Evolutionary conservation across 1,140 invertebrate species (phyloP).

Genomic region (fruit fly (Drosophila melanogaster)): DNA sequence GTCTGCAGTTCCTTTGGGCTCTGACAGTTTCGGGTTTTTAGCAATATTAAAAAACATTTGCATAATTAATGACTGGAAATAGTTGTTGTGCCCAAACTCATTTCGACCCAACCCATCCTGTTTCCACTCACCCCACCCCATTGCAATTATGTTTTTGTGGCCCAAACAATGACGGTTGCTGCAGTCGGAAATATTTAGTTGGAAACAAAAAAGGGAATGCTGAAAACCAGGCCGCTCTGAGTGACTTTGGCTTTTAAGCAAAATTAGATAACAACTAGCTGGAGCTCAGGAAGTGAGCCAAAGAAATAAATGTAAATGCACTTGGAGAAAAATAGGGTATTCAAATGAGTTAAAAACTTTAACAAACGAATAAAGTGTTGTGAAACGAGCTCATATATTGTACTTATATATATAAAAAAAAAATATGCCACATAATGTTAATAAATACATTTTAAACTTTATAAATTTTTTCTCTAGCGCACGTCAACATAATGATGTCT

Average conservation of each 20-base stretch:
- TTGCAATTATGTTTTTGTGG: slow-evolving; percentile 54
- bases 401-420: too few relatives aligned
- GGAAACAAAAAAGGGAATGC: slow-evolving; percentile 38
- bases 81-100: slow-evolving; percentile 36
- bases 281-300: slow-evolving; percentile 39
- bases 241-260: slow-evolving; percentile 57
- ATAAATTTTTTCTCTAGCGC: not conserved
- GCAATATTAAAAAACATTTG: slow-evolving; percentile 70
- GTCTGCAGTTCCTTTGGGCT: slow-evolving; percentile 23
- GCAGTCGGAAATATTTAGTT: slow-evolving; percentile 76
- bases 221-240: slow-evolving; percentile 36
- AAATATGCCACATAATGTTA: too few relatives aligned
- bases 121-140: slow-evolving; percentile 1
- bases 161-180: slow-evolving; percentile 65
- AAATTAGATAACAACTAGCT: slow-evolving; percentile 72
- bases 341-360: not conserved
- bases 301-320: slow-evolving; percentile 25
- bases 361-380: not conserved
- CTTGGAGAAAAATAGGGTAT: not conserved
- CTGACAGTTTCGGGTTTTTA: slow-evolving; percentile 31
- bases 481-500: slow-evolving; percentile 25
- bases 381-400: too few relatives aligned
- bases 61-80: slow-evolving; percentile 76
- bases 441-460: too few relatives aligned
- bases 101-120: slow-evolving; percentile 30